Conservation (phyloP, 2,888 invertebrate species). For the Amblyjoppa fuscipennis region DNA sequence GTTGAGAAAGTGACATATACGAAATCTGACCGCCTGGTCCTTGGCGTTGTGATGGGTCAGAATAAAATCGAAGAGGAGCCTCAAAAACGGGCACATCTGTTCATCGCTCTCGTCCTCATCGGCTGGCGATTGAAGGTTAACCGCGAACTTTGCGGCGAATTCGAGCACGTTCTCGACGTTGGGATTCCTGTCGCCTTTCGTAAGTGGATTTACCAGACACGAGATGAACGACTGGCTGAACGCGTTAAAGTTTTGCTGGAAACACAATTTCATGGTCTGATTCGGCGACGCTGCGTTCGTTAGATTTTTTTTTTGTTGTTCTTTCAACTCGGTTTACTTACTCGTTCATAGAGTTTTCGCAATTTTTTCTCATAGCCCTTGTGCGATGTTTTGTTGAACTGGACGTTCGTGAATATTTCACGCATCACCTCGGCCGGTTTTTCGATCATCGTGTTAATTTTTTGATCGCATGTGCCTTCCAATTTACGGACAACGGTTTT, state of each 20-base stretch:
- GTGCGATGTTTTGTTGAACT: conserved; percentile 89
- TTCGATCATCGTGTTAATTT: background rate
- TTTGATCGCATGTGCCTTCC: background rate
- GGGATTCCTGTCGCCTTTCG: conserved; percentile 89
- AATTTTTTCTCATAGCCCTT: conserved; percentile 88
- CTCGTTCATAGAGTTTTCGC: conserved; percentile 88
- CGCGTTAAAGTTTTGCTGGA: conserved; percentile 86
- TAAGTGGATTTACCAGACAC: conserved; percentile 44
- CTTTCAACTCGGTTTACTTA: conserved; percentile 79
- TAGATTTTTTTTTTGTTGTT: background rate
- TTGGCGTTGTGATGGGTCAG: conserved; percentile 86
- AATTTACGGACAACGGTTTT: background rate
- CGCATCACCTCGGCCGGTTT: conserved; percentile 26
- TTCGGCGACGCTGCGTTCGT: background rate
- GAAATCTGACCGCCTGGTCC: conserved; percentile 88
- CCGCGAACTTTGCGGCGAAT: conserved; percentile 91
- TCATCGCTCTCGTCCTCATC: conserved; percentile 83
- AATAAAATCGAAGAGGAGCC: conserved; percentile 88
- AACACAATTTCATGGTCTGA: conserved; percentile 5
- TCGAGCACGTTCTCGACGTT: conserved; percentile 89
- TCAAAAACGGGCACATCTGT: conserved; percentile 86
- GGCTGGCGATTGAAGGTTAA: conserved; percentile 85
- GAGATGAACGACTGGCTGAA: conserved; percentile 86
- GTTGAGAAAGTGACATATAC: conserved; percentile 92
- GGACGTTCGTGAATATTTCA: conserved; percentile 88